A percentile compares a stretch with the other conserved stretches of the same genome.
phyloP scores from a whole-genome alignment of 2,797 vertebrate genomes.

The Ptychobarbus kaznakovi region DNA sequence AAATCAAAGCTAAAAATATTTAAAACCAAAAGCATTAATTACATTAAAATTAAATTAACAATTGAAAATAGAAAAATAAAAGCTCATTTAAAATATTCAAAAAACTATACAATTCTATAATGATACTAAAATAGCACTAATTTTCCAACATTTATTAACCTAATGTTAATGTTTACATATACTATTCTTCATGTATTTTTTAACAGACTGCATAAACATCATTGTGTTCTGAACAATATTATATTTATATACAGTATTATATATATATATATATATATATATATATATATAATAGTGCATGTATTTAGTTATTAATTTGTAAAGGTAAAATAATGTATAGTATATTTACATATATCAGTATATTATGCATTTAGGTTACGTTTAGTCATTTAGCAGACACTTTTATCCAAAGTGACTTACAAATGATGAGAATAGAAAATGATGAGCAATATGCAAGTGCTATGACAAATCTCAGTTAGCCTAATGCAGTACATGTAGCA shows the following conservation, averaged over 20 bases:
- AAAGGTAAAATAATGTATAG: background rate
- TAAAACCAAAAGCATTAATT: background rate
- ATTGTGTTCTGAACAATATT: background rate
- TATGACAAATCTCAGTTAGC: no score
- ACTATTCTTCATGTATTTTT: background rate
- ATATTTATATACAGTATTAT: background rate
- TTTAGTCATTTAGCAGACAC: no score
- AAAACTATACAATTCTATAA: background rate
- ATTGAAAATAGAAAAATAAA: background rate
- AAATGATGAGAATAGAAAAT: no score
- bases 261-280: background rate
- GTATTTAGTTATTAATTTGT: background rate
- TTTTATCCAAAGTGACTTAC: no score
- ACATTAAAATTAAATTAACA: background rate
- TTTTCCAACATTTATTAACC: background rate
- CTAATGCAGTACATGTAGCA: no score
- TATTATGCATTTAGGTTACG: no score
- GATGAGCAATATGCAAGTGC: no score
- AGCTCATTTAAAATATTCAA: background rate
- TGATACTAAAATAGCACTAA: background rate
- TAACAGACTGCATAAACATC: background rate
- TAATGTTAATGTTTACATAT: background rate
- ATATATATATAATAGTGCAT: background rate
- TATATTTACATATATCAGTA: no score
- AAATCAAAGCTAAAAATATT: background rate